Conservation (phyloP, 2,113 vertebrate species). For the Butorides virescens region DNA sequence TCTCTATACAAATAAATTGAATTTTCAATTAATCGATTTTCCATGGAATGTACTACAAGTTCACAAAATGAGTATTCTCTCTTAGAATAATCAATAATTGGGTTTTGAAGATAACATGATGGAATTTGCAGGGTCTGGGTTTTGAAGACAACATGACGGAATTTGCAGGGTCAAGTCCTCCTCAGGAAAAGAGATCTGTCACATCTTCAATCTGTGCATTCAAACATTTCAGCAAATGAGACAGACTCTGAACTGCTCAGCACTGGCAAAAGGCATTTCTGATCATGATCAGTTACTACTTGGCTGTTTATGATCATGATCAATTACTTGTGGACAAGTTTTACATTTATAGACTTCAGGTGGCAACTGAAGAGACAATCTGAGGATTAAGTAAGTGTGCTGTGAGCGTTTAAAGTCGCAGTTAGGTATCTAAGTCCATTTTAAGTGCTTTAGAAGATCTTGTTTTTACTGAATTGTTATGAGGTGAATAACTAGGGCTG, state of each 20-base stretch:
- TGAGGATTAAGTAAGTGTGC: background rate
- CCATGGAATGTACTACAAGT: background rate
- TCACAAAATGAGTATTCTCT: background rate
- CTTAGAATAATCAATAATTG: background rate
- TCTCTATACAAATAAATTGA: background rate
- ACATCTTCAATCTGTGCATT: background rate
- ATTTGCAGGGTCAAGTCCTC: background rate
- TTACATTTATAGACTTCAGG: background rate
- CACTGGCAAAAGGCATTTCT: background rate
- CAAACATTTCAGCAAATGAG: constrained; percentile 7
- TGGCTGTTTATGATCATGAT: background rate
- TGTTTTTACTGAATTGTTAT: background rate
- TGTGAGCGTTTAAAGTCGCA: background rate
- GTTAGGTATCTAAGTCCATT: background rate
- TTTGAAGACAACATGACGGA: background rate
- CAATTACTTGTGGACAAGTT: background rate
- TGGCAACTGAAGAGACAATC: background rate
- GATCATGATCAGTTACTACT: background rate
- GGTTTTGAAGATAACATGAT: background rate
- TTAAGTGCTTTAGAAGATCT: background rate
- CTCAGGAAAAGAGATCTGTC: background rate
- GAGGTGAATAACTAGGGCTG: background rate
- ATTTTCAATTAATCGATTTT: background rate
- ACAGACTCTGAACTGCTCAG: background rate
- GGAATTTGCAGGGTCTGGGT: background rate